These are phyloP conservation scores for Syritta pipiens DNA, from an alignment of 2,888 invertebrate genomes.

Conservation along the genomic window DNA sequence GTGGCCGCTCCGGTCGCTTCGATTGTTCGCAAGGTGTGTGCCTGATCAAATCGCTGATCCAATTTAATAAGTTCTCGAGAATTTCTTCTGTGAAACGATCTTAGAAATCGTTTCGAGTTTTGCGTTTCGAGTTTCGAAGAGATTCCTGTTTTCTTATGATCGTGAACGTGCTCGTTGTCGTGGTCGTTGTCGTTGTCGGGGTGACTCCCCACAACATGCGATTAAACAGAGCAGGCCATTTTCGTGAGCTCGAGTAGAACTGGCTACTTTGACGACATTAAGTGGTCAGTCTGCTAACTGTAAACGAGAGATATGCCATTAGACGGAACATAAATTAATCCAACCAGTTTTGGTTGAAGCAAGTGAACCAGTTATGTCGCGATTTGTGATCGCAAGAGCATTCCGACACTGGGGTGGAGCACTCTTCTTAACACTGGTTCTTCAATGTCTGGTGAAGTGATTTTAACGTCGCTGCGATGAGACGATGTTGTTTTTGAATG, in stretches of 20 bases:
- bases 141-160: slow-evolving; percentile 50
- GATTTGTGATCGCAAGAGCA: not conserved
- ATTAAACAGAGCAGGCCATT: too few species aligned
- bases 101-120: slow-evolving; percentile 14
- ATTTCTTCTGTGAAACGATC: slow-evolving; percentile 30
- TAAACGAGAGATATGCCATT: slow-evolving; percentile 48
- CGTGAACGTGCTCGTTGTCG: not conserved
- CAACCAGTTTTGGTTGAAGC: slow-evolving; percentile 44
- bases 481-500: too few species aligned
- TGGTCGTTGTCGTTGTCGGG: not conserved
- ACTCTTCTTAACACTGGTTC: not conserved
- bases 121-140: too few species aligned
- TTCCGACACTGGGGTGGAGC: not conserved
- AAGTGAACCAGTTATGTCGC: slow-evolving; percentile 41
- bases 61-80: slow-evolving; percentile 35
- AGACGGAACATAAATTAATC: slow-evolving; percentile 41
- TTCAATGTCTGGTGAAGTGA: not conserved
- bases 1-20: slow-evolving; percentile 27
- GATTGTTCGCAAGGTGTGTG: slow-evolving; percentile 3
- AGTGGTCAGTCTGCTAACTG: slow-evolving; percentile 53
- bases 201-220: too few species aligned
- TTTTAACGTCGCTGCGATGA: not conserved
- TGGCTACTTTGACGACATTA: slow-evolving; percentile 33
- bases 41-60: slow-evolving; percentile 26
- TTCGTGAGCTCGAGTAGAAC: not conserved